Evolutionary conservation across 2,113 vertebrate genomes (phyloP).

Genomic region (Ophthalmolycus amberensis): DNA sequence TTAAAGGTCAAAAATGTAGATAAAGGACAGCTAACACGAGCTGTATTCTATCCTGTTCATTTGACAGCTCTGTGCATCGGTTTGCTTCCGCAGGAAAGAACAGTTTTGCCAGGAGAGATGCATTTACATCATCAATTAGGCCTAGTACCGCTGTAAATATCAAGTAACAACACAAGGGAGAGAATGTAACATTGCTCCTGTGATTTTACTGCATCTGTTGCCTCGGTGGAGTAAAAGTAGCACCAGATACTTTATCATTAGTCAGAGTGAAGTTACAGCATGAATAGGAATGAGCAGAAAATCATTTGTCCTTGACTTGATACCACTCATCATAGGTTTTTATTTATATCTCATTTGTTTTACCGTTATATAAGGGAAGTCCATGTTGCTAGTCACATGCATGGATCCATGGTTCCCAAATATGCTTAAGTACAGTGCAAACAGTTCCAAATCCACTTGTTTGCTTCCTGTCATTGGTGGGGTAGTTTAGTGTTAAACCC

Average conservation of each 20-base stretch:
- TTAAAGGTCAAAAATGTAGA: conserved; percentile 79
- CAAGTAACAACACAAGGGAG: conserved; percentile 60
- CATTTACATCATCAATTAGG: conserved; percentile 75
- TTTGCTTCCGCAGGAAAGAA: conserved; percentile 66
- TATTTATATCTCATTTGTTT: neutral
- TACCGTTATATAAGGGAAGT: neutral
- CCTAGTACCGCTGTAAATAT: conserved; percentile 73
- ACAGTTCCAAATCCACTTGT: conserved; percentile 16
- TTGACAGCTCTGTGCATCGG: conserved; percentile 56
- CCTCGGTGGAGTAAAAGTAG: conserved; percentile 31
- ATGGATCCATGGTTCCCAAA: neutral
- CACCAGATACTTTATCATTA: conserved; percentile 11
- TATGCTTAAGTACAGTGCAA: neutral
- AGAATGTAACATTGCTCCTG: conserved; percentile 51
- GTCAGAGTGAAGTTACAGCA: conserved; percentile 25
- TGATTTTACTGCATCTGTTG: conserved; percentile 45
- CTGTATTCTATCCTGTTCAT: conserved; percentile 48
- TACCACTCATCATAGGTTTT: neutral
- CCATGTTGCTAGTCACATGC: neutral
- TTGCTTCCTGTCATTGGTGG: conserved; percentile 18
- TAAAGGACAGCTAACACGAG: conserved; percentile 55
- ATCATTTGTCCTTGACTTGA: conserved; percentile 27
- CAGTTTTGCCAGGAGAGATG: conserved; percentile 56
- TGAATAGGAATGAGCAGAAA: conserved; percentile 8
- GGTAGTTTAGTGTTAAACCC: conserved; percentile 24